A percentile compares a stretch with the other conserved stretches of the same genome.
Evolutionary conservation across 2,113 vertebrate species (phyloP).

Genomic region (Crypturellus undulatus): DNA sequence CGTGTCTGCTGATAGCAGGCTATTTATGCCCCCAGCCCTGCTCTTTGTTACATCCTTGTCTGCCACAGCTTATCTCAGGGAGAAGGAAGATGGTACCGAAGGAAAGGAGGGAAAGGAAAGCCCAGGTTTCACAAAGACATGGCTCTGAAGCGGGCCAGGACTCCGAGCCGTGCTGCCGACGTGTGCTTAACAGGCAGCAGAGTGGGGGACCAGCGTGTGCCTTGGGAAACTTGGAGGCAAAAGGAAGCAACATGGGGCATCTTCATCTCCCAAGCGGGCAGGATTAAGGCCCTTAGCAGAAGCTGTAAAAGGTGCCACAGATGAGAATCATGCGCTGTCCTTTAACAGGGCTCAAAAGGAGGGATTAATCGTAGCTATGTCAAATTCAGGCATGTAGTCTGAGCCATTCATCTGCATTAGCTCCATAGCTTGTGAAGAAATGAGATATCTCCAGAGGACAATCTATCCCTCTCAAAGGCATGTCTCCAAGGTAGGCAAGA

Average conservation of each 20-base stretch:
- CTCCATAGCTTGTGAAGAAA: background rate
- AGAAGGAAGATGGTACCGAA: background rate
- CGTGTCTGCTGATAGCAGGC: accelerated
- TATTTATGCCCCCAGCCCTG: background rate
- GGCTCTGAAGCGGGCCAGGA: background rate
- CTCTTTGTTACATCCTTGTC: background rate
- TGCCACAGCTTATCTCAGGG: background rate
- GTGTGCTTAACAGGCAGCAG: background rate
- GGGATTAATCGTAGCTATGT: background rate
- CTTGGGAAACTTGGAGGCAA: background rate
- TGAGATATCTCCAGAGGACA: background rate
- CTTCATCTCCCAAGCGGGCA: background rate
- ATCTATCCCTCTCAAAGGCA: background rate
- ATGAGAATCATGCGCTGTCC: background rate
- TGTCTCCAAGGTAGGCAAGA: background rate
- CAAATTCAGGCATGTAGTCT: background rate
- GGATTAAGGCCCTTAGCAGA: background rate
- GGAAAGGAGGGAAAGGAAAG: background rate
- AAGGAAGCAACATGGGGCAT: background rate
- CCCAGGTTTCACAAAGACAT: background rate
- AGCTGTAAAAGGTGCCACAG: background rate
- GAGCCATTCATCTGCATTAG: background rate
- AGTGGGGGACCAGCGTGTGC: accelerated
- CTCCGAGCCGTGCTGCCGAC: accelerated
- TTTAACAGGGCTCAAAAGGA: background rate